A percentile compares a stretch with the other conserved stretches of the same genome.
These are phyloP conservation scores for Pogonus chalceus DNA, from an alignment of 1,140 invertebrate genomes.

Conservation along the genomic window DNA sequence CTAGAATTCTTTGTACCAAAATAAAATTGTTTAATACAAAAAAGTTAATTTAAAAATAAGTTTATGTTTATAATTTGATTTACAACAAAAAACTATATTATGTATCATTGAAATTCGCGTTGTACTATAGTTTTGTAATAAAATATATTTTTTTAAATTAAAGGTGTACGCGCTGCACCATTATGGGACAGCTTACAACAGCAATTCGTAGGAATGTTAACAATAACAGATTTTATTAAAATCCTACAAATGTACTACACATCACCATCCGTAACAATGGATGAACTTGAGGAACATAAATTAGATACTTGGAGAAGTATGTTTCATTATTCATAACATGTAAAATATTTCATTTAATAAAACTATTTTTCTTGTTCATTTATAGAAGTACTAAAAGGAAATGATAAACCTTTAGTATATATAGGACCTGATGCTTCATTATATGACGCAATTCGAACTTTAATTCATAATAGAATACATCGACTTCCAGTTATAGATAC, in stretches of 20 bases:
- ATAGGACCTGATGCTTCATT: slow-evolving; percentile 82
- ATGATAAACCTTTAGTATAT: slow-evolving; percentile 71
- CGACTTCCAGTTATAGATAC: slow-evolving; percentile 93
- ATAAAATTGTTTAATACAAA: too few relatives aligned
- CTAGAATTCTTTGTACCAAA: too few relatives aligned
- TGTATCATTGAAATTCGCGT: background rate
- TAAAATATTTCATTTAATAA: background rate
- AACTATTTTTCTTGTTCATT: slow-evolving; percentile 16
- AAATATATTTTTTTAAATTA: slow-evolving; percentile 21
- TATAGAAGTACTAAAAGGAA: slow-evolving; percentile 70
- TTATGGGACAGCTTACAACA: slow-evolving; percentile 91
- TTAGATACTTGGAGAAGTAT: slow-evolving; percentile 78
- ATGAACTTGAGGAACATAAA: slow-evolving; percentile 95
- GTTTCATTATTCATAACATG: background rate
- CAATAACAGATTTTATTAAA: slow-evolving; percentile 99
- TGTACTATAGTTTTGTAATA: slow-evolving; percentile 8
- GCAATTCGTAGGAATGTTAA: slow-evolving; percentile 93
- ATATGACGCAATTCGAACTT: slow-evolving; percentile 84
- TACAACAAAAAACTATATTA: background rate
- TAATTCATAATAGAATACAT: slow-evolving; percentile 93
- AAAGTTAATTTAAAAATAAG: too few relatives aligned
- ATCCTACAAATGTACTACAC: slow-evolving; percentile 97
- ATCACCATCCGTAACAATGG: slow-evolving; percentile 81
- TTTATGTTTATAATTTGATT: background rate
- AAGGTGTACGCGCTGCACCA: slow-evolving; percentile 92